Base-by-base conservation (phyloP, 2,888 invertebrate species). In the Tipula lateralis region DNA sequence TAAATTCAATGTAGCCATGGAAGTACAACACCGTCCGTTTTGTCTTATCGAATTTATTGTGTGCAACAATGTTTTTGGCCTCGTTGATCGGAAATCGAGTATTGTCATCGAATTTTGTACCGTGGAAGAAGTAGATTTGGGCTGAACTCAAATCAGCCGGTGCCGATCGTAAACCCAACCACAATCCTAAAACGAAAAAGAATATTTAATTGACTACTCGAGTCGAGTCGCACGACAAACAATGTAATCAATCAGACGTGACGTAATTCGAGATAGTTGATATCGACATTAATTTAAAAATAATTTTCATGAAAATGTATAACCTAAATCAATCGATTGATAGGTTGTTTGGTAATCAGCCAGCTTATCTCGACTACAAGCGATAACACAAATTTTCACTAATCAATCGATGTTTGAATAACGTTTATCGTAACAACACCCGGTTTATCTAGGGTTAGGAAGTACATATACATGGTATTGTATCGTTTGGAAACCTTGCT, bases 1-100 rank as follows among this genome's bases (percentile, higher is more conserved):
- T 91, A 44, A 91, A 90, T 87, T 93, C 93, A 86, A 92, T 90
- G 87, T 92, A 93, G 0, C 93, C 93, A 87, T 93, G 93, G 34
- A 92, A 88, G 88, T 93, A 93, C 0, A 93, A 87, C 1, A 93
- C 91, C 0, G 93, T 93, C 13, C 91, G 91, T 84, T 90, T 91
- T 44, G 88, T 88, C 86, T 88, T 90, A 85, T 92, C 90, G 86
- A 84, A 84, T 84, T 84, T 84, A 34, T 44, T 44, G 29, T 84
- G 29, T 16, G 19, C 50, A 1, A 84, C 5, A 34, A 84, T 84
- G 4, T 29, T 13, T 16, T 16, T 84, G 24, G 84, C 84, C 13
- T 13, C 36, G 2, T 83, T 19, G 2, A 83, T 34, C 9, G 19
- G 12, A 83, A 83, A 83, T 19, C 24, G 34, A 0, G 16, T 83